These are phyloP conservation scores for Tinamus guttatus DNA, from an alignment of 2,113 vertebrate species.

Conservation along the genomic window DNA sequence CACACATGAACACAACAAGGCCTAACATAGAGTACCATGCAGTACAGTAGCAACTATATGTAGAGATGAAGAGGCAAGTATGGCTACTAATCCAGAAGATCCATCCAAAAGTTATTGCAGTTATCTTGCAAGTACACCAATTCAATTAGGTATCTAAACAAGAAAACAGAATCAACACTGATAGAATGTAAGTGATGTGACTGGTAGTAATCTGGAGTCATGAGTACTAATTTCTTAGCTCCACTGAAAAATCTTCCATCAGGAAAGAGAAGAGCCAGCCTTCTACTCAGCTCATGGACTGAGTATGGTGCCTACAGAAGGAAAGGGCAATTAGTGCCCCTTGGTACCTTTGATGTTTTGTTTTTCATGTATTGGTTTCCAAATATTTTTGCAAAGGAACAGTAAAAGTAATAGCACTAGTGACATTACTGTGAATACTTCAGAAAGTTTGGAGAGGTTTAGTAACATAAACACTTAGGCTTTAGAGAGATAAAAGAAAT, in stretches of 20 bases:
- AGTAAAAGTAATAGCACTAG: constrained; percentile 40
- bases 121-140: neutral
- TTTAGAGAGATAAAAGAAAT: constrained; percentile 48
- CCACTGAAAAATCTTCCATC: constrained; percentile 6
- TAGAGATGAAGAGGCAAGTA: neutral
- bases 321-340: neutral
- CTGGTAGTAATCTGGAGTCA: constrained; percentile 2
- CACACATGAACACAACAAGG: neutral
- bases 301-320: neutral
- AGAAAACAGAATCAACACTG: neutral
- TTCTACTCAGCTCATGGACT: neutral
- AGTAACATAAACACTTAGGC: constrained; percentile 18
- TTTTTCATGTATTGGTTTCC: constrained; percentile 5
- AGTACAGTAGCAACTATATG: too few species aligned
- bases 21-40: too few species aligned
- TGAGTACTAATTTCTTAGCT: constrained; percentile 14
- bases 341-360: neutral
- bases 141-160: constrained; percentile 31
- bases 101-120: neutral
- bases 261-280: neutral
- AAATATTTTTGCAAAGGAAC: constrained; percentile 35
- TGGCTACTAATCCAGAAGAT: neutral
- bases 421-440: constrained; percentile 33
- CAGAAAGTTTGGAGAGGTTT: constrained; percentile 32
- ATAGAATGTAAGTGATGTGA: constrained; percentile 8